Conservation (phyloP, 2,797 vertebrate species). For the Cyprinodon diabolis region DNA sequence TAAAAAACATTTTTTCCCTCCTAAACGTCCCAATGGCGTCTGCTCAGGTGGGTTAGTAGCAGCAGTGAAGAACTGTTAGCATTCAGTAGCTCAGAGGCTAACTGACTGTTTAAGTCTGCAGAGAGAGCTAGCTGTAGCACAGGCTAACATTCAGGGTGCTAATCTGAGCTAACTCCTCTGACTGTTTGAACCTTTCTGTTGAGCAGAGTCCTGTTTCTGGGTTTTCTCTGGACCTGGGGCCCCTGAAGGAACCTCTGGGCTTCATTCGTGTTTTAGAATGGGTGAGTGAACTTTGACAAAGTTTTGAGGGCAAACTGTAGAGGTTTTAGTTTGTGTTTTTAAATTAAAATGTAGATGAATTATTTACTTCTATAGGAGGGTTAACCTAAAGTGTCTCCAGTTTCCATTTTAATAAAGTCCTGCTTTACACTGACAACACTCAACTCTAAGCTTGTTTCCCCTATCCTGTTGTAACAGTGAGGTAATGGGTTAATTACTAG, state of each 20-base stretch:
- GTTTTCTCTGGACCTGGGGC: slow-evolving; percentile 78
- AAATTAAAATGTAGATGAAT: too few relatives aligned
- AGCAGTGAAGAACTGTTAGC: not conserved
- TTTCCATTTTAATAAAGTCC: too few relatives aligned
- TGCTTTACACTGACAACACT: too few relatives aligned
- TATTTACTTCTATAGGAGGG: too few relatives aligned
- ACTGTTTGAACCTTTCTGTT: slow-evolving; percentile 9
- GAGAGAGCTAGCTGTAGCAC: not conserved
- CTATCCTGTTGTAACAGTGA: too few relatives aligned
- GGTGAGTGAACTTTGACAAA: slow-evolving; percentile 60
- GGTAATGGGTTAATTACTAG: too few relatives aligned
- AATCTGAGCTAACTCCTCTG: too few relatives aligned
- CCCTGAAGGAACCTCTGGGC: slow-evolving; percentile 82
- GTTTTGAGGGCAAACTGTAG: too few relatives aligned
- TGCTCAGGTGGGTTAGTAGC: not conserved
- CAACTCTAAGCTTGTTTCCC: too few relatives aligned
- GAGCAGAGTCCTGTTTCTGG: slow-evolving; percentile 67
- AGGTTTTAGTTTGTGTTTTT: too few relatives aligned
- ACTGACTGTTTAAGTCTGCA: not conserved
- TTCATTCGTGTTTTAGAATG: slow-evolving; percentile 83
- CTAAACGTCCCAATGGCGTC: not conserved
- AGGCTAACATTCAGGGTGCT: not conserved
- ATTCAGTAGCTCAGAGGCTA: not conserved
- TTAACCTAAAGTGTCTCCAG: too few relatives aligned
- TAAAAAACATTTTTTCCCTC: not conserved